Conservation (phyloP, 2,888 invertebrate genomes). For the Drosophila acutilabella region DNA sequence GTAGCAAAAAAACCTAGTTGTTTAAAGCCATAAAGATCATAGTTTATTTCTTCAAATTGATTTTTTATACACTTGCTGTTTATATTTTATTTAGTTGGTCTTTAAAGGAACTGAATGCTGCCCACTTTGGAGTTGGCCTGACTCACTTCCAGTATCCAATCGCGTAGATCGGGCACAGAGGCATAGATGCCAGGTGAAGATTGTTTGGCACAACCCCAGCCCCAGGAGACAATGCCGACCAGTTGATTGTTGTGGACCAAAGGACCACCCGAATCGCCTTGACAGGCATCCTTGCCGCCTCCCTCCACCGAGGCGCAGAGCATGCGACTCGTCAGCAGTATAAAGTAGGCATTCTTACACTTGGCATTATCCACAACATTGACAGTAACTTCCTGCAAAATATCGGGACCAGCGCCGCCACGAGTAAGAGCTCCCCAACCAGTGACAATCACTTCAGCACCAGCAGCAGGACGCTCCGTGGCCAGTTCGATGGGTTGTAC, state of each 20-base stretch:
- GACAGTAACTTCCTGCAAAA: constrained; percentile 66
- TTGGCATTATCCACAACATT: constrained; percentile 58
- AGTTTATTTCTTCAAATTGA: not conserved
- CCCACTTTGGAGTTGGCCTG: constrained; percentile 28
- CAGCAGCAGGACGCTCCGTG: constrained; percentile 80
- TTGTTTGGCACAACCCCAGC: constrained; percentile 66
- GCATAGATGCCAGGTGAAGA: constrained; percentile 68
- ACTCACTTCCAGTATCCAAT: constrained; percentile 54
- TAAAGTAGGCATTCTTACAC: constrained; percentile 63
- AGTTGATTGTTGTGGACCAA: constrained; percentile 61
- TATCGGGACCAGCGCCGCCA: constrained; percentile 39
- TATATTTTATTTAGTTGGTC: not conserved
- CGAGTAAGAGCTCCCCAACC: constrained; percentile 72
- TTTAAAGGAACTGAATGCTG: constrained; percentile 45
- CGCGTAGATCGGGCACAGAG: constrained; percentile 58
- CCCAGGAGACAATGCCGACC: constrained; percentile 80
- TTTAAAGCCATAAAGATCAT: not conserved
- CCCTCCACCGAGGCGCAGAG: constrained; percentile 71
- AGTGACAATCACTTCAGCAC: constrained; percentile 56
- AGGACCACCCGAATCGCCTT: constrained; percentile 81
- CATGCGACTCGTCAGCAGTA: constrained; percentile 71
- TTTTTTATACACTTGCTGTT: not conserved
- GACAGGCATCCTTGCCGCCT: constrained; percentile 78
- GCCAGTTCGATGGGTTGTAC: constrained; percentile 87
- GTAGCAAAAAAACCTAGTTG: too few species aligned